Conservation (phyloP, 1,140 invertebrate species). For the Saccostrea cuccullata region DNA sequence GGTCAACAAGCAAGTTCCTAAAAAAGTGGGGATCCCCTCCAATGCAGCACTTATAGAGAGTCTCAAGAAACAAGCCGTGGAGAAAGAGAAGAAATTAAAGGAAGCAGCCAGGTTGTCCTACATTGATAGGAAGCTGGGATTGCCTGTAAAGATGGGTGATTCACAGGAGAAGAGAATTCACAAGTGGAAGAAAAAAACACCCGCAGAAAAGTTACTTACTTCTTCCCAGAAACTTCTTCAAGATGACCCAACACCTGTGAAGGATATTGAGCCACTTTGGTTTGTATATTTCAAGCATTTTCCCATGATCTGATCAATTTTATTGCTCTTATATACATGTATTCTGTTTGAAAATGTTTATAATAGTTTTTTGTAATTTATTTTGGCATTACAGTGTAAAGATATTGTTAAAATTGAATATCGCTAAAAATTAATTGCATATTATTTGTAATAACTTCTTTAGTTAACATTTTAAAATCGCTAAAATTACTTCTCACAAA, state of each 20-base stretch:
- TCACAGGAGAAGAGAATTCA: slow-evolving; percentile 47
- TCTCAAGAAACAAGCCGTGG: slow-evolving; percentile 15
- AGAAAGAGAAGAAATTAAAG: background rate
- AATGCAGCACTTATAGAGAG: slow-evolving; percentile 23
- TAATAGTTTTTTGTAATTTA: too few species aligned
- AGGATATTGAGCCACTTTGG: slow-evolving; percentile 47
- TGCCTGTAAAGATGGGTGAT: background rate
- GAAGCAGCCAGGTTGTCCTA: background rate
- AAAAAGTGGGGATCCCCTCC: background rate
- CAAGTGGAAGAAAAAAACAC: slow-evolving; percentile 46
- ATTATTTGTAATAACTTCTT: too few species aligned
- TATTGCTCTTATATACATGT: too few species aligned
- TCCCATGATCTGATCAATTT: too few species aligned
- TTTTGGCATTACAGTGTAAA: too few species aligned
- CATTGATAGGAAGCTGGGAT: slow-evolving; percentile 1
- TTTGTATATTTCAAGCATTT: slow-evolving; percentile 5
- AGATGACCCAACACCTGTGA: slow-evolving; percentile 10
- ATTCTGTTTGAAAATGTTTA: too few species aligned
- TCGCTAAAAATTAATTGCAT: too few species aligned
- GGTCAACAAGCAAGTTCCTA: background rate
- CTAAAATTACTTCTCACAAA: too few species aligned
- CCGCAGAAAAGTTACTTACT: background rate
- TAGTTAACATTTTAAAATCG: too few species aligned
- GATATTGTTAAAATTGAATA: too few species aligned
- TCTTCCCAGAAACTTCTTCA: slow-evolving; percentile 15